phyloP scores from a whole-genome alignment of 1,140 invertebrate species.

The Littorina saxatilis region DNA sequence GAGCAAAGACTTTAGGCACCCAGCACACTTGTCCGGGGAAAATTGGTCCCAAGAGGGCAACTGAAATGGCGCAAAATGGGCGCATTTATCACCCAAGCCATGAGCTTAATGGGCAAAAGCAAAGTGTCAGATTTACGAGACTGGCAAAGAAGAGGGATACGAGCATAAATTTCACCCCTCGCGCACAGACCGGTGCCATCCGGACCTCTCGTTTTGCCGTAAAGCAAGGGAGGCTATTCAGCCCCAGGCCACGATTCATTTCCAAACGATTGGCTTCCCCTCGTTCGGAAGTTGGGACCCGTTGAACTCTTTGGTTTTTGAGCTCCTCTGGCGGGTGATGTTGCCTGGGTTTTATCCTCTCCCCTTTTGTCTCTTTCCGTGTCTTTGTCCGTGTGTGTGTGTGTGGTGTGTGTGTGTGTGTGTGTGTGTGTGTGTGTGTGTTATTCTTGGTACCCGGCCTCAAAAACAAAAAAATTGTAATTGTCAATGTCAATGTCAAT shows the following conservation, averaged over 20 bases:
- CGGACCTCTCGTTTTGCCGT: background rate
- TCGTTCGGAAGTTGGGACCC: background rate
- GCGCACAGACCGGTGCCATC: background rate
- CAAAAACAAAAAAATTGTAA: too few species aligned
- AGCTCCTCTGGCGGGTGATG: too few species aligned
- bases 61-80: background rate
- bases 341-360: too few species aligned
- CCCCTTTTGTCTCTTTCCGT: too few species aligned
- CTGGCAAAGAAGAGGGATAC: background rate
- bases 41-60: background rate
- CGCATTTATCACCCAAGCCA: background rate
- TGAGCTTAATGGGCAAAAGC: constrained; percentile 1
- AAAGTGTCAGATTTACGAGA: constrained; percentile 13
- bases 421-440: too few species aligned
- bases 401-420: too few species aligned
- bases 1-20: too few species aligned
- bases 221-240: background rate
- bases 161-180: background rate
- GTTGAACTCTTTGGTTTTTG: too few species aligned
- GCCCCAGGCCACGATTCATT: background rate
- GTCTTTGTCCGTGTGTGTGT: too few species aligned
- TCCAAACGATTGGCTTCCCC: constrained; percentile 16
- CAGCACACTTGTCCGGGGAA: background rate
- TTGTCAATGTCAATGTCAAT: too few species aligned
- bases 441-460: too few species aligned